A percentile compares a stretch with the other conserved stretches of the same genome.
Conservation (phyloP, 2,113 vertebrate species). For the Caranx ignobilis region DNA sequence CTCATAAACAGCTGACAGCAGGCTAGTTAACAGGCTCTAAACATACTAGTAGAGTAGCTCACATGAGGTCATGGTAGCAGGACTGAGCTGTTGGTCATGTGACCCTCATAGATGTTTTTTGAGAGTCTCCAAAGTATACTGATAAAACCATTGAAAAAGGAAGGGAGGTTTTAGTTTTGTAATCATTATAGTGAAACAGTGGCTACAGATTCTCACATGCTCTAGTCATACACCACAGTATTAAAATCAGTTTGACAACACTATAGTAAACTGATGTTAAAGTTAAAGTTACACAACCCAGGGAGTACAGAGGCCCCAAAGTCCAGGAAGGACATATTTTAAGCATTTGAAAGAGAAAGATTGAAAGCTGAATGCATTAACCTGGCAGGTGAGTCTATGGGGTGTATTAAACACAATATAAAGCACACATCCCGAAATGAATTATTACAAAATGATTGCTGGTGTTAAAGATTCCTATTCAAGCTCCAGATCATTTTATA, state of each 20-base stretch:
- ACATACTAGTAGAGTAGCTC: not conserved
- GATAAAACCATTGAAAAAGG: too few species aligned
- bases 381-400: not conserved
- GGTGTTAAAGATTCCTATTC: not conserved
- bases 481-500: not conserved
- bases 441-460: not conserved
- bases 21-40: too few species aligned
- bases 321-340: too few species aligned
- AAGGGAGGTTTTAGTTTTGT: too few species aligned
- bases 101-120: not conserved
- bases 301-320: too few species aligned
- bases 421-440: slow-evolving; percentile 3
- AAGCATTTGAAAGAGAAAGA: too few species aligned
- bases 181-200: too few species aligned
- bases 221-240: not conserved
- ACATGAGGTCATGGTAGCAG: not conserved
- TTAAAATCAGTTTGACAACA: not conserved
- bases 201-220: not conserved
- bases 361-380: too few species aligned
- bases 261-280: not conserved
- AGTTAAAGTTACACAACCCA: not conserved
- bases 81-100: not conserved
- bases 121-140: too few species aligned
- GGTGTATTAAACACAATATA: not conserved
- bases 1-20: too few species aligned